A percentile compares a stretch with the other conserved stretches of the same genome.
Evolutionary conservation across 2,888 invertebrate genomes (phyloP).

Genomic region (Heliconius erato): DNA sequence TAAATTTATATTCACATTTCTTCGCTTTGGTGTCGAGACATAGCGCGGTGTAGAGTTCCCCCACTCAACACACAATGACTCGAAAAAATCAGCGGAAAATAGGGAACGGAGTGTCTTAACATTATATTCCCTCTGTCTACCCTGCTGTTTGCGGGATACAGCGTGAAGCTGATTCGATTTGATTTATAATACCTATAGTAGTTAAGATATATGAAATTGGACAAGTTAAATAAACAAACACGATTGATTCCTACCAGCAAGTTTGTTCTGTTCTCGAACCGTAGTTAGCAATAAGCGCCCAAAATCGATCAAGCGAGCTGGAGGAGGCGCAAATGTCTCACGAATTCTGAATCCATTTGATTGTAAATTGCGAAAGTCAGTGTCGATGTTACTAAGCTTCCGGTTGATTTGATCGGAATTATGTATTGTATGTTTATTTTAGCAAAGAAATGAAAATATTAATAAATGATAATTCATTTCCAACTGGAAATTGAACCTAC

Average conservation of each 20-base stretch:
- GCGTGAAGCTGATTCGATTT: background rate
- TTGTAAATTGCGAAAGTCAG: slow-evolving; percentile 46
- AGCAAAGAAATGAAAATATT: background rate
- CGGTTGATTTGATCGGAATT: slow-evolving; percentile 44
- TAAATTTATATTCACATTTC: background rate
- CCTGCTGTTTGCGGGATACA: background rate
- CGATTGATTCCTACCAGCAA: background rate
- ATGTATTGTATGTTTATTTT: slow-evolving; percentile 32
- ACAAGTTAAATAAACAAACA: slow-evolving; percentile 2
- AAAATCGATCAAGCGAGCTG: slow-evolving; percentile 38
- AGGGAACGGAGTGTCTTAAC: background rate
- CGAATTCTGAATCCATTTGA: slow-evolving; percentile 45
- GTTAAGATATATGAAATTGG: background rate
- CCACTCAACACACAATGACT: background rate
- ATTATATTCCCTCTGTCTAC: background rate
- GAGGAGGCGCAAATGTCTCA: slow-evolving; percentile 45
- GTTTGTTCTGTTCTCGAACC: slow-evolving; percentile 12
- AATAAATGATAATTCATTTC: too few species aligned
- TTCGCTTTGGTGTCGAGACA: background rate
- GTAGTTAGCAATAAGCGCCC: slow-evolving; percentile 7
- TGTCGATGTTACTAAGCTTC: slow-evolving; percentile 45
- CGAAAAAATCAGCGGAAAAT: background rate
- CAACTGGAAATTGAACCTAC: too few species aligned
- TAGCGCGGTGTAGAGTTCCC: background rate
- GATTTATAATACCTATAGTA: background rate